Evolutionary conservation across 1,140 invertebrate species (phyloP).

Genomic region (Rhopalosiphum padi): DNA sequence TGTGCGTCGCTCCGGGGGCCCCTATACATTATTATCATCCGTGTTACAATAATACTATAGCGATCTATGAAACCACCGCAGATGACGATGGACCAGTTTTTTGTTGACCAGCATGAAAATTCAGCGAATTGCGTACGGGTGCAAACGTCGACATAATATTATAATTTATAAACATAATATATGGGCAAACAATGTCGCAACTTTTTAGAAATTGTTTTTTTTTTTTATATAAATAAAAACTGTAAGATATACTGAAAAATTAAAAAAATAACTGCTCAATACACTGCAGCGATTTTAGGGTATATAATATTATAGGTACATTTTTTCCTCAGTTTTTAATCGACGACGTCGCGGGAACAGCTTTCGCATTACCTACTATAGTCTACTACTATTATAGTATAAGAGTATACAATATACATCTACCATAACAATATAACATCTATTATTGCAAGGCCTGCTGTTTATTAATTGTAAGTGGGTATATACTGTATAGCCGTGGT

Average conservation of each 20-base stretch:
- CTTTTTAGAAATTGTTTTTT: neutral
- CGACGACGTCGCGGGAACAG: too few relatives aligned
- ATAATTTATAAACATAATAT: neutral
- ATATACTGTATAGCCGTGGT: neutral
- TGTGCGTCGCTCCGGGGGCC: constrained; percentile 14
- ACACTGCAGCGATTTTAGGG: neutral
- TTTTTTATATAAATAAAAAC: neutral
- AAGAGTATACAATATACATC: too few relatives aligned
- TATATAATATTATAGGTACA: neutral
- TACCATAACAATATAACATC: too few relatives aligned
- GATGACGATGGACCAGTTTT: neutral
- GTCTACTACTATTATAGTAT: too few relatives aligned
- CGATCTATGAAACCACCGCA: neutral
- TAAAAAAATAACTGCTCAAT: neutral
- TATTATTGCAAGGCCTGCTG: neutral
- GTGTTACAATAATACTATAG: neutral
- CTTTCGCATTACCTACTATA: too few relatives aligned
- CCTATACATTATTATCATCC: neutral
- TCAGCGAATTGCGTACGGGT: neutral
- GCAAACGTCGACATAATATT: neutral
- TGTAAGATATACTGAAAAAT: neutral
- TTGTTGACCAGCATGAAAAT: neutral
- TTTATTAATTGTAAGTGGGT: neutral
- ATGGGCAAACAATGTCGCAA: neutral
- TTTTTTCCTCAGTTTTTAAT: too few relatives aligned